phyloP scores from a whole-genome alignment of 2,113 vertebrate genomes.

The Menura novaehollandiae region DNA sequence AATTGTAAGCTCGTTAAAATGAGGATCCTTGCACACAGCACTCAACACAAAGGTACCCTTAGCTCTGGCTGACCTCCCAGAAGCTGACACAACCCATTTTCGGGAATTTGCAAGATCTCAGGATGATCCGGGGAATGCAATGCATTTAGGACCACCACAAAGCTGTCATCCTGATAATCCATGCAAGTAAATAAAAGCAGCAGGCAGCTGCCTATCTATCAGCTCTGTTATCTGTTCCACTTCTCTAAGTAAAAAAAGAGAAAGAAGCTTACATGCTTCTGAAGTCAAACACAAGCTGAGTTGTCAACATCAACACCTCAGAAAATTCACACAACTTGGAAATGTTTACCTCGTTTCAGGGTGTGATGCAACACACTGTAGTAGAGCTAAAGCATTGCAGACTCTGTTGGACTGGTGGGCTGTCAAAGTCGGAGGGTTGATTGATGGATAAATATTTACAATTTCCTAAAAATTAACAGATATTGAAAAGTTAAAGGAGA shows the following conservation, averaged over 20 bases:
- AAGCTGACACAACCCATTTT: background rate
- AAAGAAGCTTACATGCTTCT: background rate
- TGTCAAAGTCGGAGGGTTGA: conserved; percentile 95
- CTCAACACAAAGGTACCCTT: background rate
- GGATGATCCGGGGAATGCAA: background rate
- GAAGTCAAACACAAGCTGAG: background rate
- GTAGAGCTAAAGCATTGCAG: conserved; percentile 92
- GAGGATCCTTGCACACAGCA: background rate
- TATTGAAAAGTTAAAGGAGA: background rate
- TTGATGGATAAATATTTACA: conserved; percentile 99
- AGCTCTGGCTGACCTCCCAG: background rate
- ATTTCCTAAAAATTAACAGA: conserved; percentile 82
- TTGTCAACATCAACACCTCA: background rate
- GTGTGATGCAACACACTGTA: conserved; percentile 96
- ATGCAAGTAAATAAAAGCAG: background rate
- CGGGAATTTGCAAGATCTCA: background rate
- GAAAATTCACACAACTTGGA: background rate
- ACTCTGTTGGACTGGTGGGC: conserved; percentile 98
- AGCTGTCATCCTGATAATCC: background rate
- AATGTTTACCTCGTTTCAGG: conserved; percentile 89
- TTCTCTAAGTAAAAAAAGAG: background rate
- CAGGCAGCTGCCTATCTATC: background rate
- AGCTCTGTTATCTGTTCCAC: background rate
- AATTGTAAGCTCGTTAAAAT: background rate
- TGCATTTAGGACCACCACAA: background rate